Percentiles rank a stretch among this genome's conserved stretches.
Evolutionary conservation across 2,888 invertebrate species (phyloP).

Genomic region (Diaperis boleti): DNA sequence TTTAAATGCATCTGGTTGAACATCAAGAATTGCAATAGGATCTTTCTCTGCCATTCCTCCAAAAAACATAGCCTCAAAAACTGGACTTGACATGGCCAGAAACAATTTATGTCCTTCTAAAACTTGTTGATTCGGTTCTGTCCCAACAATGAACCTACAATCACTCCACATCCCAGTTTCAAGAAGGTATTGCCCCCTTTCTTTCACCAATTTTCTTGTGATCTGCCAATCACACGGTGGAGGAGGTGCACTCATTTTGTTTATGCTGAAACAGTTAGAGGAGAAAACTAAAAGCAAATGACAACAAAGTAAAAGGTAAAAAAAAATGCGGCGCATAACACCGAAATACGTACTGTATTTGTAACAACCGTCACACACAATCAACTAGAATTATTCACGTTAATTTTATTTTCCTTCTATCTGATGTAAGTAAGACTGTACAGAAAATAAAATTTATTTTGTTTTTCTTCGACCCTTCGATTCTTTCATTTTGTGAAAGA

Average conservation of each 20-base stretch:
- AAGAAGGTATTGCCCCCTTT: constrained; percentile 80
- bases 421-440: too few relatives aligned
- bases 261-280: too few relatives aligned
- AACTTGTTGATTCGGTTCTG: constrained; percentile 80
- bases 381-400: too few relatives aligned
- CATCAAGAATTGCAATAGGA: constrained; percentile 84
- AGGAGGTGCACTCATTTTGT: constrained; percentile 67
- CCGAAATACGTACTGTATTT: too few relatives aligned
- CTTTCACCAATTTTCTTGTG: constrained; percentile 76
- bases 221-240: constrained; percentile 82
- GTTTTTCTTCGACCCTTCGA: too few relatives aligned
- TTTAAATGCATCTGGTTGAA: constrained; percentile 88
- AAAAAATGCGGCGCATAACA: background rate
- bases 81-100: constrained; percentile 88
- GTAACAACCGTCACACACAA: too few relatives aligned
- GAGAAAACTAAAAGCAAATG: too few relatives aligned
- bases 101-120: constrained; percentile 84
- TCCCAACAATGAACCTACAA: constrained; percentile 85
- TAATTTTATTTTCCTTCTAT: too few relatives aligned
- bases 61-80: constrained; percentile 90
- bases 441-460: too few relatives aligned
- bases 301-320: background rate
- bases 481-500: too few relatives aligned
- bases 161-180: constrained; percentile 87
- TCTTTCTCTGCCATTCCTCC: constrained; percentile 85